Conservation (phyloP, 1,140 invertebrate genomes). For the Portunus trituberculatus region DNA sequence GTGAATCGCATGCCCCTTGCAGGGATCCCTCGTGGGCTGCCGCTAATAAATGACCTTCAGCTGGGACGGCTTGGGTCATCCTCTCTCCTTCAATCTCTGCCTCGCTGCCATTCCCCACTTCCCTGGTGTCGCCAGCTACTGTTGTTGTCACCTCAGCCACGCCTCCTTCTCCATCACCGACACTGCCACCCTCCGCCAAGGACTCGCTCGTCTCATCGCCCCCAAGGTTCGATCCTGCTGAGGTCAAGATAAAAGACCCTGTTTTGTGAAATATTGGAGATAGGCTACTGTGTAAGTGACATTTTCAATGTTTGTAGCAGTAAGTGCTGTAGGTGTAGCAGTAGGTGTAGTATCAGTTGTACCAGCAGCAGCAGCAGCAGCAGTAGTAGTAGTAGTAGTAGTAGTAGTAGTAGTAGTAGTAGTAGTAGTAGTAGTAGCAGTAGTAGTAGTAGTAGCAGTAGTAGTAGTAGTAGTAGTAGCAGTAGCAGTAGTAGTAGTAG, state of each 20-base stretch:
- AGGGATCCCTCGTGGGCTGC: background rate
- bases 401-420: no score
- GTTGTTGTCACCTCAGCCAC: background rate
- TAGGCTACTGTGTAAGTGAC: no score
- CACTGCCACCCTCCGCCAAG: background rate
- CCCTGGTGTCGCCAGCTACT: background rate
- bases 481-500: conserved; percentile 22
- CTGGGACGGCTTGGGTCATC: background rate
- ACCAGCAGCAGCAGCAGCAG: no score
- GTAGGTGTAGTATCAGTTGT: no score
- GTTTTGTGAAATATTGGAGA: background rate
- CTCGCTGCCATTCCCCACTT: background rate
- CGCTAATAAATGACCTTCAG: background rate
- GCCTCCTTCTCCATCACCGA: background rate
- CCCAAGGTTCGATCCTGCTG: background rate
- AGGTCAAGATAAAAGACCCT: background rate
- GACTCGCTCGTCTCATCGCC: conserved; percentile 16
- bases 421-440: no score
- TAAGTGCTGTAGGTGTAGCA: no score
- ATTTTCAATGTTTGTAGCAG: no score
- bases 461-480: background rate
- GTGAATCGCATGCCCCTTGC: background rate
- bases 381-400: no score
- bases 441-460: background rate
- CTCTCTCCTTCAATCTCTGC: background rate